Conservation (phyloP, 2,113 vertebrate species). For the Pseudorhombus dupliciocellatus region DNA sequence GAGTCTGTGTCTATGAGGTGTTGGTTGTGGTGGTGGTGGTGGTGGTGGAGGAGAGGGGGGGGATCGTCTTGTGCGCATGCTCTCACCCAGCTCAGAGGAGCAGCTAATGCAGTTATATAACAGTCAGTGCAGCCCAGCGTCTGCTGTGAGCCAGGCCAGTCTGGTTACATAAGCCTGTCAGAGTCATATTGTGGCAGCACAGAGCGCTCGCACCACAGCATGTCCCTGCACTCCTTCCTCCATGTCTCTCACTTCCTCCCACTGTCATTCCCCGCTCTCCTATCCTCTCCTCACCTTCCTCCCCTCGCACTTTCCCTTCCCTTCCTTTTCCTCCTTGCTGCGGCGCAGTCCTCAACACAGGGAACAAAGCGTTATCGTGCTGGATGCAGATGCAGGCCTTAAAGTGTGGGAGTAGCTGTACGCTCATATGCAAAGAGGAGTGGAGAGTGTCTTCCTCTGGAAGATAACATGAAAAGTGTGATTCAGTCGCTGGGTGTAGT, state of each 20-base stretch:
- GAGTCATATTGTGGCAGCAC: slow-evolving; percentile 78
- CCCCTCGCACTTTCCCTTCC: slow-evolving; percentile 2
- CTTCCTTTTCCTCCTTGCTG: slow-evolving; percentile 28
- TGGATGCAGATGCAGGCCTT: slow-evolving; percentile 47
- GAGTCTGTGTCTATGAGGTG: slow-evolving; percentile 30
- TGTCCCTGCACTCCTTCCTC: slow-evolving; percentile 65
- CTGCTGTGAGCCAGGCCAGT: slow-evolving; percentile 80
- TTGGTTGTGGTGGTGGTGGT: slow-evolving; percentile 11
- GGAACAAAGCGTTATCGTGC: slow-evolving; percentile 52
- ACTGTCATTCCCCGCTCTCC: slow-evolving; percentile 35
- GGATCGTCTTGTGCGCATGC: not conserved
- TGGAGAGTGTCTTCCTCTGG: not conserved
- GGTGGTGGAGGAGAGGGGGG: slow-evolving; percentile 13
- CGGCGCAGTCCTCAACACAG: slow-evolving; percentile 32
- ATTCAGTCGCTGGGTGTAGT: not conserved
- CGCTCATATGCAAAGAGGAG: not conserved
- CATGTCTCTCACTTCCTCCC: slow-evolving; percentile 65
- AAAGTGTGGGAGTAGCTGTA: slow-evolving; percentile 26
- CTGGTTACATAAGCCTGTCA: slow-evolving; percentile 82
- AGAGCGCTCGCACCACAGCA: slow-evolving; percentile 69
- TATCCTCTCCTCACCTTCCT: slow-evolving; percentile 3
- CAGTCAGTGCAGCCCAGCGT: slow-evolving; percentile 75
- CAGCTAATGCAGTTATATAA: slow-evolving; percentile 85
- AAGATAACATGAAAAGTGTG: not conserved
- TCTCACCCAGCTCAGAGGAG: slow-evolving; percentile 69